Percentiles rank a stretch among this genome's conserved stretches.
Conservation (phyloP, 2,113 vertebrate genomes). For the Scolopax mira region DNA sequence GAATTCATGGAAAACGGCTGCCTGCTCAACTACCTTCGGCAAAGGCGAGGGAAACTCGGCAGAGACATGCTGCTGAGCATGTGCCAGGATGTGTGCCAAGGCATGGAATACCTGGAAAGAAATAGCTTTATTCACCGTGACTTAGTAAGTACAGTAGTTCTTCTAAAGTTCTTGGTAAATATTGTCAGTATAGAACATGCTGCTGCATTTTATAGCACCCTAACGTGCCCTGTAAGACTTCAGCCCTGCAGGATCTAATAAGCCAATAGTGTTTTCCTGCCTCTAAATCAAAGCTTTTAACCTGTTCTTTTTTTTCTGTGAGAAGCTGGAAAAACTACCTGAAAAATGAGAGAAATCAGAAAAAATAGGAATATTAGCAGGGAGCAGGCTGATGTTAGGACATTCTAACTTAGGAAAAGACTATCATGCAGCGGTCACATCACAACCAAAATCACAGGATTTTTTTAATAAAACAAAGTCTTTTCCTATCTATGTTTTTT, state of each 20-base stretch:
- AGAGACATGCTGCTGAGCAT: slow-evolving; percentile 69
- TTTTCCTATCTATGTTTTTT: background rate
- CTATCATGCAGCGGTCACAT: background rate
- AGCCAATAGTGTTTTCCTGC: background rate
- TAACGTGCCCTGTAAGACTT: background rate
- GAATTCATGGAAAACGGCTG: slow-evolving; percentile 90
- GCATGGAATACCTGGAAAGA: slow-evolving; percentile 85
- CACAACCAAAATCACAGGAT: background rate
- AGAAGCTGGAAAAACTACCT: background rate
- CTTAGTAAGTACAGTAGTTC: slow-evolving; percentile 72
- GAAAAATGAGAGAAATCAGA: background rate
- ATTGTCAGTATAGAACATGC: background rate
- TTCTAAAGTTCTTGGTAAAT: background rate
- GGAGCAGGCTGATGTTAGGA: background rate
- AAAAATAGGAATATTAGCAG: background rate
- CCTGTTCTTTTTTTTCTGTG: background rate
- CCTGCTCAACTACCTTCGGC: slow-evolving; percentile 79
- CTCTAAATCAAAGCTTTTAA: background rate
- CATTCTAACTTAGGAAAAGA: background rate
- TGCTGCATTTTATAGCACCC: background rate
- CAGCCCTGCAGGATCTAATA: background rate
- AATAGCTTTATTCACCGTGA: slow-evolving; percentile 84
- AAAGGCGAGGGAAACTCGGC: slow-evolving; percentile 36
- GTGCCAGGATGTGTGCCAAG: slow-evolving; percentile 84
- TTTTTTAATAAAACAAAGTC: background rate